These are phyloP conservation scores for Coptotermes formosanus DNA, from an alignment of 1,140 invertebrate genomes.

Conservation along the genomic window DNA sequence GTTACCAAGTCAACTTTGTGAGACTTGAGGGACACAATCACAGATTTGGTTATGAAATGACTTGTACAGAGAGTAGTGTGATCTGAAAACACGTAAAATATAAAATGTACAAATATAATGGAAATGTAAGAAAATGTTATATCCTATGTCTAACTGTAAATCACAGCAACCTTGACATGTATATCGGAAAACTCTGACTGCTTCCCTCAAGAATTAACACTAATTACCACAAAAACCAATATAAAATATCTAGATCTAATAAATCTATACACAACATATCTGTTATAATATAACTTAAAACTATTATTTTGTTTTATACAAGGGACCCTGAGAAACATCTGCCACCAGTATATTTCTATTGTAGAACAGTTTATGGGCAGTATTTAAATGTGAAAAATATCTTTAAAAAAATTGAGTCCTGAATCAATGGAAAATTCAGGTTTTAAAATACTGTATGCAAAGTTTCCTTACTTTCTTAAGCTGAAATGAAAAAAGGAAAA, in stretches of 20 bases:
- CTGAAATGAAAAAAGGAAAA: conserved; percentile 4
- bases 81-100: background rate
- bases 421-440: conserved; percentile 13
- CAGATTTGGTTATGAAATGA: background rate
- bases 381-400: conserved; percentile 20
- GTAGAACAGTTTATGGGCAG: conserved; percentile 15
- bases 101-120: background rate
- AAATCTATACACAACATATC: conserved; percentile 14
- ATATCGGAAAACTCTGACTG: background rate
- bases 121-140: background rate
- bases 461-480: conserved; percentile 17
- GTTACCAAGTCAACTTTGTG: conserved; percentile 6
- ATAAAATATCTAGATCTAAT: conserved; percentile 3
- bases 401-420: conserved; percentile 10
- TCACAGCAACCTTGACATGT: background rate
- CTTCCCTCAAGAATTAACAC: background rate
- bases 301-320: conserved; percentile 15
- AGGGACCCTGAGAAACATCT: conserved; percentile 9
- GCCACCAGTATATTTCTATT: conserved; percentile 12
- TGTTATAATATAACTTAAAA: conserved; percentile 5
- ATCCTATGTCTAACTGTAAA: background rate
- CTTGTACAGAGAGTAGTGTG: background rate
- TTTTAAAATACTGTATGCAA: conserved; percentile 20
- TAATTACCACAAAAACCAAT: background rate
- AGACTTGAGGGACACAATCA: conserved; percentile 11